A percentile compares a stretch with the other conserved stretches of the same genome.
Conservation (phyloP, 2,888 invertebrate genomes). For the Alentia gelatinosa region DNA sequence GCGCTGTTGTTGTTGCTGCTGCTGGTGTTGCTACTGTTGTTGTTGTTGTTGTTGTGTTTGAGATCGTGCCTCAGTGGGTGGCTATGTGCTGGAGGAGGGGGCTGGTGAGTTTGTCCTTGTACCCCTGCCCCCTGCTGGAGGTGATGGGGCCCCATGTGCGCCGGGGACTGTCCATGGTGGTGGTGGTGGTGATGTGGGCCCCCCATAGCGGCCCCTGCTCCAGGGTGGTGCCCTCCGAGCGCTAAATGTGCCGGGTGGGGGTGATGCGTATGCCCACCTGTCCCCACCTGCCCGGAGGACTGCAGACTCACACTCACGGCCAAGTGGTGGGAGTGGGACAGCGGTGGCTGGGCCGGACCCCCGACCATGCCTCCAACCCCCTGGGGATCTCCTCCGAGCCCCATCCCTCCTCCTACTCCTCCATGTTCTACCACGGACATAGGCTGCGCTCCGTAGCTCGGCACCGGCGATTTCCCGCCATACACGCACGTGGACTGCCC, state of each 20-base stretch:
- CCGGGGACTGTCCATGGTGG: background rate
- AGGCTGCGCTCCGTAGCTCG: conserved; percentile 8
- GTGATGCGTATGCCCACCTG: background rate
- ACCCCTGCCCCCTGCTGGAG: conserved; percentile 10
- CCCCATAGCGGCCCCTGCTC: background rate
- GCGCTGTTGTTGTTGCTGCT: background rate
- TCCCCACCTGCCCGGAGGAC: background rate
- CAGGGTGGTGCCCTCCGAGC: background rate
- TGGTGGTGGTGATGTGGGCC: conserved; percentile 25
- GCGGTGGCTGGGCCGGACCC: background rate
- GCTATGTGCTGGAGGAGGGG: conserved; percentile 19
- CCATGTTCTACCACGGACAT: conserved; percentile 55
- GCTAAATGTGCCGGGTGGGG: conserved; percentile 35
- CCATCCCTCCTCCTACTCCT: background rate
- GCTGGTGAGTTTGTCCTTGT: background rate
- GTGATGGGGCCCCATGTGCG: background rate
- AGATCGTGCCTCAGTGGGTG: background rate
- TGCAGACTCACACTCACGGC: conserved; percentile 1
- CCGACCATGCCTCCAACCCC: background rate
- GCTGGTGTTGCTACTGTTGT: background rate
- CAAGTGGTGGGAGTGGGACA: background rate
- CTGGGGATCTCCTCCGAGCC: background rate
- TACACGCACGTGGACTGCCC: conserved; percentile 47
- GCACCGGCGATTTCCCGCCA: conserved; percentile 19
- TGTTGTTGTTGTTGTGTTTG: conserved; percentile 1